These are phyloP conservation scores for Callopanchax toddi DNA, from an alignment of 2,113 vertebrate species.

Conservation along the genomic window DNA sequence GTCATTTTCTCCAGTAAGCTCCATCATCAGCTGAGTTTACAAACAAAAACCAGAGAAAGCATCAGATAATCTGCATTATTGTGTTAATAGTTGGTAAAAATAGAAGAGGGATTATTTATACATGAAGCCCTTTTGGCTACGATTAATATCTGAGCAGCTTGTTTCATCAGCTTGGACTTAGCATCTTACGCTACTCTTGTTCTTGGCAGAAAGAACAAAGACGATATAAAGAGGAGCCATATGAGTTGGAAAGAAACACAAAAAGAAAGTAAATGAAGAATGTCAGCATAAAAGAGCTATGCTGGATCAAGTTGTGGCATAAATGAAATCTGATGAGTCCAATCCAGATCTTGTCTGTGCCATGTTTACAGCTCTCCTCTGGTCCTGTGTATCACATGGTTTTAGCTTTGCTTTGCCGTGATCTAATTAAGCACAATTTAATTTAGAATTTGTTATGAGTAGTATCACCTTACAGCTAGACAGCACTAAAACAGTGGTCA, in stretches of 20 bases:
- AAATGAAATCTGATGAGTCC: not conserved
- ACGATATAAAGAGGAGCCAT: not conserved
- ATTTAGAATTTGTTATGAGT: not conserved
- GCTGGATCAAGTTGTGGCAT: not conserved
- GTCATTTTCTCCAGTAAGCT: conserved; percentile 50
- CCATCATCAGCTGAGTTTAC: conserved; percentile 28
- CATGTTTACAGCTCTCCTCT: not conserved
- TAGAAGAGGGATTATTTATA: conserved; percentile 24
- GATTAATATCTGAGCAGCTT: conserved; percentile 42
- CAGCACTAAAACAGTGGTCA: not conserved
- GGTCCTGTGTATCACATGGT: not conserved
- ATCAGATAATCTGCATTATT: too few relatives aligned
- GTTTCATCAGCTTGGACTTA: conserved; percentile 19
- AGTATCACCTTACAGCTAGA: conserved; percentile 8
- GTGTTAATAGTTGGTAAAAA: conserved; percentile 13
- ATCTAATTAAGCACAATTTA: not conserved
- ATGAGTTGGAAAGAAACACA: not conserved
- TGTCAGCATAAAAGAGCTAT: not conserved
- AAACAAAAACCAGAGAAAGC: conserved; percentile 22
- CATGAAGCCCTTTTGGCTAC: conserved; percentile 15
- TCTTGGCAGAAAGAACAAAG: conserved; percentile 6
- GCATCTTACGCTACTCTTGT: not conserved
- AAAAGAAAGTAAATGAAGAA: not conserved
- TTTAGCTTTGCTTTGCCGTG: not conserved
- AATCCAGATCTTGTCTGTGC: not conserved